These are phyloP conservation scores for Linnaemya tessellans DNA, from an alignment of 2,888 invertebrate species.

Conservation along the genomic window DNA sequence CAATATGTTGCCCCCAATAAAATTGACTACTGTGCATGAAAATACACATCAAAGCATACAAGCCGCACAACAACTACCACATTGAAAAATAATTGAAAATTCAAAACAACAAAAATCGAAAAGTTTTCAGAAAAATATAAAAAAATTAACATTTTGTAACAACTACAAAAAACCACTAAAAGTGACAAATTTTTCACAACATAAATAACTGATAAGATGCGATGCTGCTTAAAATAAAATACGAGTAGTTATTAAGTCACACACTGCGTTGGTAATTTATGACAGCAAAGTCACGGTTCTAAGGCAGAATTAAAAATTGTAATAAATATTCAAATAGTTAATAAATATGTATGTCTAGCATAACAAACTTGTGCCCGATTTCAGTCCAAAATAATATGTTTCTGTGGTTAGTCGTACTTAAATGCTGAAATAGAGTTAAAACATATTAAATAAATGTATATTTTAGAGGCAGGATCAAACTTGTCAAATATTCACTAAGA, in stretches of 20 bases:
- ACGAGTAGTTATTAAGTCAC: not conserved
- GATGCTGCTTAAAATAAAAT: not conserved
- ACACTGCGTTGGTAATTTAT: not conserved
- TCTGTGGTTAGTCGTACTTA: too few species aligned
- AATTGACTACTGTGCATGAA: not conserved
- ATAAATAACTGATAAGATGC: conserved; percentile 29
- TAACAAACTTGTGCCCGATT: too few species aligned
- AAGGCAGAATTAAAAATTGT: not conserved
- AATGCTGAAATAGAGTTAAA: too few species aligned
- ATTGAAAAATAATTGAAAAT: conserved; percentile 15
- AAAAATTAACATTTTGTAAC: not conserved
- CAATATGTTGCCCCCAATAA: conserved; percentile 15
- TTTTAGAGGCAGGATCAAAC: too few species aligned
- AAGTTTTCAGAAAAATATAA: conserved; percentile 10
- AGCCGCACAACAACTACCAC: conserved; percentile 5
- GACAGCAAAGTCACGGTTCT: not conserved
- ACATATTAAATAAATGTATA: too few species aligned
- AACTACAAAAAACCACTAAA: conserved; percentile 30
- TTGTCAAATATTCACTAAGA: too few species aligned
- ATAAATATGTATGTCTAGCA: too few species aligned
- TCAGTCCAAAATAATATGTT: too few species aligned
- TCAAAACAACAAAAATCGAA: not conserved
- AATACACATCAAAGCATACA: conserved; percentile 18
- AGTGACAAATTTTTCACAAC: conserved; percentile 79
- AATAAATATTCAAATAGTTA: too few species aligned